Conservation (phyloP, 2,888 invertebrate species). For the Tenthredo scrophulariae region DNA sequence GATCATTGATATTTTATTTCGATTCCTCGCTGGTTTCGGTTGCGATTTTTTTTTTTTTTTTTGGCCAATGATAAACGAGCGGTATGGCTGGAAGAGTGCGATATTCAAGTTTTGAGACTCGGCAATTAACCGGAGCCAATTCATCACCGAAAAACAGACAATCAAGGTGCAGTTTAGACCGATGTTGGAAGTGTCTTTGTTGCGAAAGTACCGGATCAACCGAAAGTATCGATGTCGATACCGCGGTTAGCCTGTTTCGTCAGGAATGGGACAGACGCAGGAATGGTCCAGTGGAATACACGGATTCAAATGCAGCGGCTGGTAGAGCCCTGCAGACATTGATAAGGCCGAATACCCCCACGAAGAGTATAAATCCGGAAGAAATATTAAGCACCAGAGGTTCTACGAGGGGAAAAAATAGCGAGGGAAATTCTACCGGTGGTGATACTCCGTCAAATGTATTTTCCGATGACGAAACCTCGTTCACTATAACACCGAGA, state of each 20-base stretch:
- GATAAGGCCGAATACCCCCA: background rate
- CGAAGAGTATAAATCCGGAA: background rate
- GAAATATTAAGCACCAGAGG: background rate
- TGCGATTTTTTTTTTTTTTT: background rate
- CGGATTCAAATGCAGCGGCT: background rate
- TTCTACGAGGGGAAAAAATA: background rate
- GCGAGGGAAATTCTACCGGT: background rate
- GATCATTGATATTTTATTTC: background rate
- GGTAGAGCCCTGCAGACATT: background rate
- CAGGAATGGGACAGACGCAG: background rate
- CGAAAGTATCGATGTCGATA: slow-evolving; percentile 39
- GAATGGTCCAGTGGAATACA: slow-evolving; percentile 22
- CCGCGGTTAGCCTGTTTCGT: background rate
- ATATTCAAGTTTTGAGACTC: slow-evolving; percentile 28
- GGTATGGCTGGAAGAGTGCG: slow-evolving; percentile 19
- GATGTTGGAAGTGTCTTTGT: slow-evolving; percentile 29
- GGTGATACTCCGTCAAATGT: background rate
- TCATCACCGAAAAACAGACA: background rate
- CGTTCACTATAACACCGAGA: background rate
- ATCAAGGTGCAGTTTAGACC: background rate
- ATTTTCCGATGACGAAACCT: background rate
- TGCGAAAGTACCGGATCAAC: slow-evolving; percentile 25
- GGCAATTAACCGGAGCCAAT: background rate
- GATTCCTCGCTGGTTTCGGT: background rate
- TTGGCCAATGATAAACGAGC: background rate